These are phyloP conservation scores for Apeira syringaria DNA, from an alignment of 2,888 invertebrate species.

Conservation along the genomic window DNA sequence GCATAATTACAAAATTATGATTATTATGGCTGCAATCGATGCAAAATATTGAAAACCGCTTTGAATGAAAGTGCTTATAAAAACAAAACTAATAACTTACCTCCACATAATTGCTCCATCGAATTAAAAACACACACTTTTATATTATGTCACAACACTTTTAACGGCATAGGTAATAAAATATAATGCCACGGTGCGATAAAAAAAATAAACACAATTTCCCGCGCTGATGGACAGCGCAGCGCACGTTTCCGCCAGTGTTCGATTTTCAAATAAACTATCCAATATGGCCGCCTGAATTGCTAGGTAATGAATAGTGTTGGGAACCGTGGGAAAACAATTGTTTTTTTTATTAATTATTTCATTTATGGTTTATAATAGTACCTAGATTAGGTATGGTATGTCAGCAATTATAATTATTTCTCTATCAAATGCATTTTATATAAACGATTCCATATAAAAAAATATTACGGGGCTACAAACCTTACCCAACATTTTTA, in stretches of 20 bases:
- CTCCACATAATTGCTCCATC: constrained; percentile 5
- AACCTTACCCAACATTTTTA: too few species aligned
- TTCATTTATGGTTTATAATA: too few species aligned
- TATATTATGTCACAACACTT: constrained; percentile 2
- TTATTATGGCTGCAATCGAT: too few species aligned
- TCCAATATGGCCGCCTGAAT: constrained; percentile 69
- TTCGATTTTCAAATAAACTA: constrained; percentile 77
- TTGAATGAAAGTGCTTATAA: too few species aligned
- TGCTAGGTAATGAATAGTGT: constrained; percentile 57
- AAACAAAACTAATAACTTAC: not conserved
- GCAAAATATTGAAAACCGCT: too few species aligned
- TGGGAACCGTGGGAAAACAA: constrained; percentile 41
- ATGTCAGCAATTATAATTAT: too few species aligned
- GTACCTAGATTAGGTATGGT: not conserved
- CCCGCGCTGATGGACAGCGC: constrained; percentile 43
- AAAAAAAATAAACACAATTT: constrained; percentile 33
- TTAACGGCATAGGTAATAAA: not conserved
- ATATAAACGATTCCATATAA: too few species aligned
- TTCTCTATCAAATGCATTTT: too few species aligned
- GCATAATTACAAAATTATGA: too few species aligned
- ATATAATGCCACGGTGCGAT: constrained; percentile 7
- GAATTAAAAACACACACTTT: constrained; percentile 2
- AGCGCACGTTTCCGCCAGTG: constrained; percentile 64
- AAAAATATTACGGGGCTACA: too few species aligned
- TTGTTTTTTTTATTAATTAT: constrained; percentile 21